These are phyloP conservation scores for Meda fulgida DNA, from an alignment of 2,797 vertebrate species.

Conservation along the genomic window DNA sequence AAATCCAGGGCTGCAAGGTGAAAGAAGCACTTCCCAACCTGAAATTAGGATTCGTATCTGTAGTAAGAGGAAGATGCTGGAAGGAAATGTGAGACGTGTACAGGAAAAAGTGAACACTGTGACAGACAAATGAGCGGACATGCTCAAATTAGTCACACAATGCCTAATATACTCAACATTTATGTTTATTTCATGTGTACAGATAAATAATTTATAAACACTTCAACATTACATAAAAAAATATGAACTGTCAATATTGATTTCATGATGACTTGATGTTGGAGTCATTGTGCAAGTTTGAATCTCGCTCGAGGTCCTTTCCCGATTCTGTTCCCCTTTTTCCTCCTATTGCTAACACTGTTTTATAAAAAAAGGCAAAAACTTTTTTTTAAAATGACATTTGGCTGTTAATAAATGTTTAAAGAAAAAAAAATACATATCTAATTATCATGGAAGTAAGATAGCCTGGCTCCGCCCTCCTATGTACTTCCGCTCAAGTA, in stretches of 20 bases:
- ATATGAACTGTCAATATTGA: background rate
- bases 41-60: constrained; percentile 15
- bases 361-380: background rate
- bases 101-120: constrained; percentile 14
- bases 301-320: background rate
- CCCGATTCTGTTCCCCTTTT: background rate
- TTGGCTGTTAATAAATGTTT: background rate
- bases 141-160: background rate
- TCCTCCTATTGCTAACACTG: background rate
- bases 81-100: constrained; percentile 27
- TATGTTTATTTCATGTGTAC: background rate
- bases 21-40: constrained; percentile 11
- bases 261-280: background rate
- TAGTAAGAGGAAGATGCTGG: constrained; percentile 37
- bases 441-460: background rate
- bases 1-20: constrained; percentile 7
- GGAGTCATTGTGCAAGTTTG: background rate
- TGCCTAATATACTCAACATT: background rate
- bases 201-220: background rate
- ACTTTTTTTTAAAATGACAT: background rate
- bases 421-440: background rate
- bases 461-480: no score
- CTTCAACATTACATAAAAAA: background rate
- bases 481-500: no score
- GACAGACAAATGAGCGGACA: background rate